Conservation (phyloP, 2,888 invertebrate genomes). For the Nemotelus nigrinus region DNA sequence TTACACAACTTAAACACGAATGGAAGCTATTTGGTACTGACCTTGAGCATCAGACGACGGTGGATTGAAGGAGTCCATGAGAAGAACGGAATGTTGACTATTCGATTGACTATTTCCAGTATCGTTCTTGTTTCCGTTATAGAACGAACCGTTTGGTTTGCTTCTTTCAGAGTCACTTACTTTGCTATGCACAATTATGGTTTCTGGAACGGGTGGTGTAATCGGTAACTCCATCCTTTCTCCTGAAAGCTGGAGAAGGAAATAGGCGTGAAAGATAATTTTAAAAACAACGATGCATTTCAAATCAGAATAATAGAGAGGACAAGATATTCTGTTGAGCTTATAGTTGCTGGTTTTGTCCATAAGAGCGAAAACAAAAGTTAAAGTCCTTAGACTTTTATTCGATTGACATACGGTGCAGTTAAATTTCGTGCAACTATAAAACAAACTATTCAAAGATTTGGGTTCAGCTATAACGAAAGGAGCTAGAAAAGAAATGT, state of each 20-base stretch:
- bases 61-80: conserved; percentile 64
- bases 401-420: too few species aligned
- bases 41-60: conserved; percentile 61
- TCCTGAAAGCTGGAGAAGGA: conserved; percentile 58
- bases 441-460: too few species aligned
- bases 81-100: conserved; percentile 64
- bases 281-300: not conserved
- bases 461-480: too few species aligned
- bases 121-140: conserved; percentile 47
- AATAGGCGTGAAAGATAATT: not conserved
- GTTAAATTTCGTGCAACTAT: too few species aligned
- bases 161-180: conserved; percentile 53
- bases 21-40: conserved; percentile 45
- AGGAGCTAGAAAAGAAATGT: too few species aligned
- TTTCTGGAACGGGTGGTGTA: conserved; percentile 45
- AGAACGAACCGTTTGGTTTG: conserved; percentile 57
- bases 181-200: conserved; percentile 60
- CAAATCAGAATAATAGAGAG: not conserved
- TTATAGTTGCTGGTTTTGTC: too few species aligned
- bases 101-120: conserved; percentile 53
- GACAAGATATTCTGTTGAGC: too few species aligned
- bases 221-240: conserved; percentile 52
- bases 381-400: too few species aligned
- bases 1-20: not conserved
- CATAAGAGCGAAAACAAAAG: too few species aligned